Percentiles rank a stretch among this genome's conserved stretches.
Conservation (phyloP, 2,113 vertebrate genomes). For the Phalacrocorax carbo region DNA sequence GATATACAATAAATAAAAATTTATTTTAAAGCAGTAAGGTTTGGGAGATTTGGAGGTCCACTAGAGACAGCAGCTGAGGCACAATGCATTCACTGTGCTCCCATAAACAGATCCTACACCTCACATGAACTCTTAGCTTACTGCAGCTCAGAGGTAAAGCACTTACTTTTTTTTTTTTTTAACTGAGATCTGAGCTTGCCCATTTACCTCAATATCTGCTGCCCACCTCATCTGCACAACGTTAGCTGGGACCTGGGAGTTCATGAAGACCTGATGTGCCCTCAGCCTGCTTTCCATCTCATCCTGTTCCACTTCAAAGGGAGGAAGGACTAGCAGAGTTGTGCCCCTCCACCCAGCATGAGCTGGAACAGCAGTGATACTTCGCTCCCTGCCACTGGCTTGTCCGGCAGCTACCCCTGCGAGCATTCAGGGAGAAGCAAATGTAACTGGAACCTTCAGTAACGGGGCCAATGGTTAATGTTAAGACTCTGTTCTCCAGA, state of each 20-base stretch:
- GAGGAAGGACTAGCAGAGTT: not conserved
- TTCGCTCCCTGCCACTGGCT: not conserved
- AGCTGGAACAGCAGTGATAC: not conserved
- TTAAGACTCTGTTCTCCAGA: not conserved
- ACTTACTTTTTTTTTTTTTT: not conserved
- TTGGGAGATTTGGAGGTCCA: not conserved
- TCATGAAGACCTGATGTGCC: not conserved
- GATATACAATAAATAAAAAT: not conserved
- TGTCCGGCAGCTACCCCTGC: not conserved
- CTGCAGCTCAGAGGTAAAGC: not conserved
- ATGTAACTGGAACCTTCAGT: not conserved
- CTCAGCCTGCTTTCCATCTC: not conserved
- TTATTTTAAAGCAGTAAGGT: not conserved
- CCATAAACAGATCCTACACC: not conserved
- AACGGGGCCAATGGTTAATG: not conserved
- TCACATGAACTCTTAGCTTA: not conserved
- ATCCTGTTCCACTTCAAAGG: not conserved
- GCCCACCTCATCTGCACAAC: not conserved
- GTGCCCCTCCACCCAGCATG: not conserved
- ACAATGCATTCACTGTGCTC: rapidly evolving
- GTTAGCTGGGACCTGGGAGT: not conserved
- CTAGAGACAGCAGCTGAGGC: not conserved
- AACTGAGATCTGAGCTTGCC: not conserved
- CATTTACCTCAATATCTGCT: not conserved
- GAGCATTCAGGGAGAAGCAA: not conserved